Conservation (phyloP, 2,888 invertebrate species). For the Odontothrips loti region DNA sequence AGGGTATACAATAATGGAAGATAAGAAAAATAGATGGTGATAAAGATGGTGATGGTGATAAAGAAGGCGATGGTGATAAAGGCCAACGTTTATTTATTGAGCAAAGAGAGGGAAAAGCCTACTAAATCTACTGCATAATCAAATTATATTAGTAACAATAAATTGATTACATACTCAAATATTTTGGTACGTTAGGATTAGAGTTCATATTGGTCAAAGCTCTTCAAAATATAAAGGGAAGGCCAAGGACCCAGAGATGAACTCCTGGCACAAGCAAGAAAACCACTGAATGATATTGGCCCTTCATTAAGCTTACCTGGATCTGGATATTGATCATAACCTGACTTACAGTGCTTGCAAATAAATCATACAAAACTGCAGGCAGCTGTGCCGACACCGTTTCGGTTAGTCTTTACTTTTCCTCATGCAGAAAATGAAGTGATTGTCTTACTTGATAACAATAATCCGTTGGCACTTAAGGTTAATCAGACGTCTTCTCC, state of each 20-base stretch:
- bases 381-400: not conserved
- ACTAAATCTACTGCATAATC: no score
- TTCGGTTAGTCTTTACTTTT: not conserved
- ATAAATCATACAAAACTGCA: not conserved
- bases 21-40: not conserved
- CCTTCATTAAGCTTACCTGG: not conserved
- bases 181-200: not conserved
- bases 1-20: not conserved
- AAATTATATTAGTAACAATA: not conserved
- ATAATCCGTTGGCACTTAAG: not conserved
- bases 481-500: not conserved
- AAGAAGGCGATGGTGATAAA: no score
- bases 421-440: not conserved
- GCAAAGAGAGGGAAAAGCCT: no score
- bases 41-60: no score
- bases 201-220: not conserved
- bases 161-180: not conserved
- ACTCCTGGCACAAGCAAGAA: not conserved
- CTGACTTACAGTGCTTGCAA: not conserved
- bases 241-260: not conserved
- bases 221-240: not conserved
- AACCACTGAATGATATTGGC: not conserved
- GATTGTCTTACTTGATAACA: conserved; percentile 5
- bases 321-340: not conserved
- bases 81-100: not conserved